Evolutionary conservation across 2,113 vertebrate species (phyloP).

Genomic region (Apistogramma diplotaenia): DNA sequence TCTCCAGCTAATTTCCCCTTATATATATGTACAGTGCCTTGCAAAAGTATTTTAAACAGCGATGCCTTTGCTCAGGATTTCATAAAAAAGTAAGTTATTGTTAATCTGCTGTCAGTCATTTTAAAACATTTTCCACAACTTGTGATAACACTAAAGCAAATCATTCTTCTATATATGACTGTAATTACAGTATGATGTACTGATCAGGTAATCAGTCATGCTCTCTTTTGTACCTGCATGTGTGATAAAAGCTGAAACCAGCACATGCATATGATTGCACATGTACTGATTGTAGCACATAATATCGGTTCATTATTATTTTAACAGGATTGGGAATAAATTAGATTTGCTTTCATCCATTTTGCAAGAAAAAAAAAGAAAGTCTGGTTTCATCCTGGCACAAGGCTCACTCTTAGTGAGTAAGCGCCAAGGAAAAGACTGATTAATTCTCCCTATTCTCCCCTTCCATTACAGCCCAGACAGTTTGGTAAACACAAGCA

Average conservation of each 20-base stretch:
- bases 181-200: neutral
- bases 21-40: no score
- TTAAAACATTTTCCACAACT: neutral
- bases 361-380: neutral
- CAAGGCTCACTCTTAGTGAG: neutral
- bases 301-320: neutral
- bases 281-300: neutral
- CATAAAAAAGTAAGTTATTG: neutral
- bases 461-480: neutral
- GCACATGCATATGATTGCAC: neutral
- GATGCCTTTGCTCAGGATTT: neutral
- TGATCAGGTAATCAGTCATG: neutral
- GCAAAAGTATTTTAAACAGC: no score
- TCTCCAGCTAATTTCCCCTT: neutral
- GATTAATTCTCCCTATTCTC: neutral
- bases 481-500: neutral
- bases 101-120: neutral
- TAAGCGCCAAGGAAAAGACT: neutral
- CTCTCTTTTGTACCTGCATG: neutral
- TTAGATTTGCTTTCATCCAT: neutral
- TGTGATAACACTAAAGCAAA: neutral
- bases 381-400: neutral
- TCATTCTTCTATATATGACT: neutral
- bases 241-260: neutral
- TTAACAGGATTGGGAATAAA: neutral